Percentiles rank a stretch among this genome's conserved stretches.
These are phyloP conservation scores for Molossus alvarezi DNA, from an alignment of 2,797 vertebrate species.

Conservation along the genomic window DNA sequence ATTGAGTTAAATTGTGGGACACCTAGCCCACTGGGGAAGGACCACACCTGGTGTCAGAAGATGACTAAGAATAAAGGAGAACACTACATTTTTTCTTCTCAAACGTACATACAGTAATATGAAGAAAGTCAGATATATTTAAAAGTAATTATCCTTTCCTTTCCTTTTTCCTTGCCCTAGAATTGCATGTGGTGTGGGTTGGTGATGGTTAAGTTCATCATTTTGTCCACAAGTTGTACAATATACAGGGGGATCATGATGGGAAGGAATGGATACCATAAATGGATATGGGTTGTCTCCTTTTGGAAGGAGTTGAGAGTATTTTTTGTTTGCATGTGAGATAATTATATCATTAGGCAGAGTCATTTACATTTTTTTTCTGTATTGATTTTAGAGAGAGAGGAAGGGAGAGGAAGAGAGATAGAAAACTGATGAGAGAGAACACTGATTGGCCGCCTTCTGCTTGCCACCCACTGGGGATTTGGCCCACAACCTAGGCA, in stretches of 20 bases:
- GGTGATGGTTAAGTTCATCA: slow-evolving; percentile 58
- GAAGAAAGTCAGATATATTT: slow-evolving; percentile 58
- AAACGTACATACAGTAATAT: slow-evolving; percentile 12
- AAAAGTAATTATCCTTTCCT: slow-evolving; percentile 20
- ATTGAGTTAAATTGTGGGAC: neutral
- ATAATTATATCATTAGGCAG: slow-evolving; percentile 79
- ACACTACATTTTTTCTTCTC: slow-evolving; percentile 21
- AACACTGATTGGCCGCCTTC: too few relatives aligned
- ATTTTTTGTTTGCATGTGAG: slow-evolving; percentile 77
- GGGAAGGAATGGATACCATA: slow-evolving; percentile 43
- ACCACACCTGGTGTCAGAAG: neutral
- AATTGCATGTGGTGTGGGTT: neutral
- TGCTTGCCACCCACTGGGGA: too few relatives aligned
- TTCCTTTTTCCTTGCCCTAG: neutral
- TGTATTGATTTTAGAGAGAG: too few relatives aligned
- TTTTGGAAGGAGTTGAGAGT: slow-evolving; percentile 67
- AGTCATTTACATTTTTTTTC: slow-evolving; percentile 64
- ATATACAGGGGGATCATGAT: neutral
- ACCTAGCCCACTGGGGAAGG: neutral
- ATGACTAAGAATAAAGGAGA: neutral
- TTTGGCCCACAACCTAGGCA: too few relatives aligned
- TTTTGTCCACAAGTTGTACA: slow-evolving; percentile 66
- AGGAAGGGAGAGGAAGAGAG: too few relatives aligned
- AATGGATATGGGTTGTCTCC: slow-evolving; percentile 54
- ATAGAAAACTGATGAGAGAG: too few relatives aligned